These are phyloP conservation scores for Aphrocallistes beatrix DNA, from an alignment of 37 sponge, comb jelly and placozoan genomes.

Conservation along the genomic window DNA sequence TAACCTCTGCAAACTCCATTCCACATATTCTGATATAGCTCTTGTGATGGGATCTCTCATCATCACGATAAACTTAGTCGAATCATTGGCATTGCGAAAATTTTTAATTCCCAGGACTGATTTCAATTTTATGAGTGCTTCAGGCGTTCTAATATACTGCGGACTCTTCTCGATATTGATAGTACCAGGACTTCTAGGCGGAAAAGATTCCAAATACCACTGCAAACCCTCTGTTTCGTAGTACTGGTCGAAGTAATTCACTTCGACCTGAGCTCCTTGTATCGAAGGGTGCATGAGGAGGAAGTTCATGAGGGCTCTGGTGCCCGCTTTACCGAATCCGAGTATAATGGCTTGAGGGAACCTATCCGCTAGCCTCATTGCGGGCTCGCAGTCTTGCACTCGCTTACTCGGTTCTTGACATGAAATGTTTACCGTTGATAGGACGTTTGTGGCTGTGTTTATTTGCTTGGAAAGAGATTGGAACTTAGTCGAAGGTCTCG, in stretches of 20 bases:
- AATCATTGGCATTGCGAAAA: not conserved
- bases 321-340: constrained; percentile 80
- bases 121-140: constrained; percentile 27
- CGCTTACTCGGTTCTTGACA: not conserved
- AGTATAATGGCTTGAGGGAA: constrained; percentile 70
- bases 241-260: constrained; percentile 45
- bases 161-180: constrained; percentile 66
- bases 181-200: constrained; percentile 3
- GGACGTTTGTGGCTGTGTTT: not conserved
- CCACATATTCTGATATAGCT: constrained; percentile 72
- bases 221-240: constrained; percentile 29
- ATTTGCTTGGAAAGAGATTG: not conserved
- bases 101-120: not conserved
- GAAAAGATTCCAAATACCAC: constrained; percentile 43
- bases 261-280: constrained; percentile 42
- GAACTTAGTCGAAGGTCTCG: not conserved
- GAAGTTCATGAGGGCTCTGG: constrained; percentile 53
- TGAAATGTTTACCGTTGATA: not conserved
- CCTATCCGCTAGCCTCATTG: not conserved
- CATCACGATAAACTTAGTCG: constrained; percentile 54
- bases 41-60: constrained; percentile 59
- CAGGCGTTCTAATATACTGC: constrained; percentile 36
- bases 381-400: not conserved
- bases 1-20: constrained; percentile 36
- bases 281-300: constrained; percentile 45